Conservation (phyloP, 2,797 vertebrate genomes). For the Triplophysa yarkandensis region DNA sequence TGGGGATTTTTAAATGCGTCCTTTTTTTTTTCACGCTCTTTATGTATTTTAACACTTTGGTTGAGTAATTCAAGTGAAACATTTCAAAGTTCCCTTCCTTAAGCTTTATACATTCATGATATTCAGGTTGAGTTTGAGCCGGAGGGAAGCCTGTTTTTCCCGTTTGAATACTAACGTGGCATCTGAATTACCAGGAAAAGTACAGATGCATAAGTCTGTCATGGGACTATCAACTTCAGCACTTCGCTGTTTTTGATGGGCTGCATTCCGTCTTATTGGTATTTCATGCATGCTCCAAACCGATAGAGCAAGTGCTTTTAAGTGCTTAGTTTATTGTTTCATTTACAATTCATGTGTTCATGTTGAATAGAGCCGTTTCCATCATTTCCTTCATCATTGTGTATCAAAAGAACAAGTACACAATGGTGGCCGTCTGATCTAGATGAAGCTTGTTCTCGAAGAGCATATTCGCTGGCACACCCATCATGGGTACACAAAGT, state of each 20-base stretch:
- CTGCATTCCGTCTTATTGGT: conserved; percentile 2
- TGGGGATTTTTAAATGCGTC: background rate
- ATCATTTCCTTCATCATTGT: conserved; percentile 2
- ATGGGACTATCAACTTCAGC: background rate
- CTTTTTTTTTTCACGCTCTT: background rate
- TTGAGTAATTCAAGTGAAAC: background rate
- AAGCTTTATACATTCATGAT: background rate
- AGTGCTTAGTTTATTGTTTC: background rate
- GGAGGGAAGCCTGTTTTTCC: conserved; percentile 22
- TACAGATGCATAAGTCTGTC: conserved; percentile 23
- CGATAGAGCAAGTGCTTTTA: background rate
- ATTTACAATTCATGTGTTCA: background rate
- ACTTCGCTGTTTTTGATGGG: background rate
- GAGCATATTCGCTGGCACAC: conserved; percentile 11
- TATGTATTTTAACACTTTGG: background rate
- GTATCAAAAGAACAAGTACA: background rate
- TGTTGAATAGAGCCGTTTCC: background rate
- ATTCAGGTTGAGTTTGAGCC: conserved; percentile 9
- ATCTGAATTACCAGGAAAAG: conserved; percentile 18
- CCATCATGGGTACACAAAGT: conserved; percentile 20
- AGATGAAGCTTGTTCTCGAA: conserved; percentile 3
- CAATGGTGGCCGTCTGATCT: background rate
- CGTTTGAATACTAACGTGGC: background rate
- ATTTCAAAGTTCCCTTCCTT: background rate
- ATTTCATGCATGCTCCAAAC: conserved; percentile 16